phyloP scores from a whole-genome alignment of 64 coral and sea anemone species.

The Catalaphyllia jardinei region DNA sequence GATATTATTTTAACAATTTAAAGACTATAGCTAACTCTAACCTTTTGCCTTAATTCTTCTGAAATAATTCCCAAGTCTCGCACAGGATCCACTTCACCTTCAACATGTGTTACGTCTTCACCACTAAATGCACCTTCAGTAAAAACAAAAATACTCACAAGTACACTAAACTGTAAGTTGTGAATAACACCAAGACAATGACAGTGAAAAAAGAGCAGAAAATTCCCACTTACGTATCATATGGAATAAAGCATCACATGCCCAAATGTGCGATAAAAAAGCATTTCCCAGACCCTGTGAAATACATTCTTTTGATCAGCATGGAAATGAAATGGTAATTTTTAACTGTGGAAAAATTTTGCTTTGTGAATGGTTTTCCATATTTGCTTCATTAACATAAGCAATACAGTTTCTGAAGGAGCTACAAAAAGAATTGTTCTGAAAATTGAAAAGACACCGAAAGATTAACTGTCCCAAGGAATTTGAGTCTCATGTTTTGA shows the following conservation, averaged over 20 bases:
- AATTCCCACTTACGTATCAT: constrained; percentile 91
- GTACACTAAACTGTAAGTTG: too few relatives aligned
- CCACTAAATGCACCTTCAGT: constrained; percentile 88
- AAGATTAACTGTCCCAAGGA: too few relatives aligned
- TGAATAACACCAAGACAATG: too few relatives aligned
- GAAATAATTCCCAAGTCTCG: constrained; percentile 97
- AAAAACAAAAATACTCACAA: background rate
- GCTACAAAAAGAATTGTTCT: too few relatives aligned
- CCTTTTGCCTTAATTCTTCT: constrained; percentile 96
- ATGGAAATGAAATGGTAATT: background rate
- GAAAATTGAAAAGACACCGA: too few relatives aligned
- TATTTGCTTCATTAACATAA: too few relatives aligned
- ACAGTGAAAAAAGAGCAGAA: background rate
- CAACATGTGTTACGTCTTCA: constrained; percentile 96
- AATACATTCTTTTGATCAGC: background rate
- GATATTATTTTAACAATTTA: too few relatives aligned
- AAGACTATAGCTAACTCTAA: background rate
- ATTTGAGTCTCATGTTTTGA: too few relatives aligned
- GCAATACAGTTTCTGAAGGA: too few relatives aligned
- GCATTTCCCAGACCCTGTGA: constrained; percentile 97
- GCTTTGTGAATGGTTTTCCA: too few relatives aligned
- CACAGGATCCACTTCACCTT: constrained; percentile 94
- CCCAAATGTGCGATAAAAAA: constrained; percentile 95
- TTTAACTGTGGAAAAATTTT: too few relatives aligned
- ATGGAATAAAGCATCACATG: constrained; percentile 98